Evolutionary conservation across 2,888 invertebrate genomes (phyloP), one percentile per base, ranked within the genome.

Genomic region (Leuctra nigra): DNA sequence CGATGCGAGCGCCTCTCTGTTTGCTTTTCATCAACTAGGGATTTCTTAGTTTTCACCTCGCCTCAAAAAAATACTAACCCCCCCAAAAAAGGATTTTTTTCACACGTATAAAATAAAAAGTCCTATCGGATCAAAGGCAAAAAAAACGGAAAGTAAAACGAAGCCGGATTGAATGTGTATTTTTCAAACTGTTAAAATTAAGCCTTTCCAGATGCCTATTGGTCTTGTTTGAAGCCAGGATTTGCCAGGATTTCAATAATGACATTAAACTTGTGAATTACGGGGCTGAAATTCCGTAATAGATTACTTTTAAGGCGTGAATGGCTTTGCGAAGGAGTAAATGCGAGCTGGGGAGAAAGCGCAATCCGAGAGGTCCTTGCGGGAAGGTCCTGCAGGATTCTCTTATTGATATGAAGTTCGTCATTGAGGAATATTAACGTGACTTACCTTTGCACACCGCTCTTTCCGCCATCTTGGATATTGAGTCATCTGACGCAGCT

Each of bases 1-100:
- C 50, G 24, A 50, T 55, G 46, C 38, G 44, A 18, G 50, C 39
- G 48, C 44, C 47, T 55, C 38, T 48, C 47, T 59, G 59, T 61
- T 61, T 61, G 59, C 55, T 61, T 61, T 61, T 59, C 59, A 61
- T 61, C 61, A 61, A 59, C 59, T 47, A 23, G 59, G 61, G 59
- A 59, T 57, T 59, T 59, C 59, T 57, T 59, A 54, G 53, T 57
- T 59, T 59, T 48, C 56, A 47, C 54, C 56, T 50, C 48, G 29
- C 47, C 53, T 22, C 16, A 41, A 35, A 20, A 54, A 29, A 29
- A 54, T 41, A 41, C 41, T 41, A 41, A 41, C 23, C 29, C 35
- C 16, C 25, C 29, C n/a, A n/a, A 11, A 14, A 36, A 36, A 46
- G 46, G 46, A 46, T 48, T 33, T 48, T 48, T 33, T 55, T 46